These are phyloP conservation scores for Hymenochirus boettgeri DNA, from an alignment of 2,113 vertebrate species.

Conservation along the genomic window DNA sequence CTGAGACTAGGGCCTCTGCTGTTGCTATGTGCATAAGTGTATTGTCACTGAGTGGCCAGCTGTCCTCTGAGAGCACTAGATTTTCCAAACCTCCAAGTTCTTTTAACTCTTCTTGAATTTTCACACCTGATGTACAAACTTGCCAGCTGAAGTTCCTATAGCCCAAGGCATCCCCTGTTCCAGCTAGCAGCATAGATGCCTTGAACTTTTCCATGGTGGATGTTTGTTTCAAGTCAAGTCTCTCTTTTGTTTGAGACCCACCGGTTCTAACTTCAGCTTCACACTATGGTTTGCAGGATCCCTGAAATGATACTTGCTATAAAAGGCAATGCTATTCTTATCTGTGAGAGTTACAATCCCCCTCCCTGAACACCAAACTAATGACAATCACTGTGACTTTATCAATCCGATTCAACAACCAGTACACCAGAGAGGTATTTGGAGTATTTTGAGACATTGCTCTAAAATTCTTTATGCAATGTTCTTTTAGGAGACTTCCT, in stretches of 20 bases:
- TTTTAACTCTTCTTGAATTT: slow-evolving; percentile 78
- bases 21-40: slow-evolving; percentile 90
- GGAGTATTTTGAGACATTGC: background rate
- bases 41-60: slow-evolving; percentile 89
- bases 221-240: slow-evolving; percentile 6
- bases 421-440: too few species aligned
- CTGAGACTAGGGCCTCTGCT: slow-evolving; percentile 84
- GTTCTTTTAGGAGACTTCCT: too few species aligned
- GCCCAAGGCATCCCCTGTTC: slow-evolving; percentile 82
- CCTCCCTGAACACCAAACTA: slow-evolving; percentile 45
- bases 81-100: slow-evolving; percentile 73
- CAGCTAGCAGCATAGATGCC: slow-evolving; percentile 81
- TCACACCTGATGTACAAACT: slow-evolving; percentile 65
- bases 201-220: slow-evolving; percentile 84
- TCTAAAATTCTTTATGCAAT: background rate
- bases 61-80: slow-evolving; percentile 72
- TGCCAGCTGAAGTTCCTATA: slow-evolving; percentile 74
- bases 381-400: slow-evolving; percentile 50
- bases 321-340: slow-evolving; percentile 75
- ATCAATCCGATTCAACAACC: slow-evolving; percentile 43
- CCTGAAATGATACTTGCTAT: slow-evolving; percentile 62
- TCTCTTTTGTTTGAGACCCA: slow-evolving; percentile 32
- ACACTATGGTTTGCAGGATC: slow-evolving; percentile 59
- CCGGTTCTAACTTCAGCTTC: slow-evolving; percentile 43
- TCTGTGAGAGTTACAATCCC: slow-evolving; percentile 62